Evolutionary conservation across 2,797 vertebrate genomes (phyloP), one percentile per base, ranked within the genome.

Genomic region (Sorex maritimensis): DNA sequence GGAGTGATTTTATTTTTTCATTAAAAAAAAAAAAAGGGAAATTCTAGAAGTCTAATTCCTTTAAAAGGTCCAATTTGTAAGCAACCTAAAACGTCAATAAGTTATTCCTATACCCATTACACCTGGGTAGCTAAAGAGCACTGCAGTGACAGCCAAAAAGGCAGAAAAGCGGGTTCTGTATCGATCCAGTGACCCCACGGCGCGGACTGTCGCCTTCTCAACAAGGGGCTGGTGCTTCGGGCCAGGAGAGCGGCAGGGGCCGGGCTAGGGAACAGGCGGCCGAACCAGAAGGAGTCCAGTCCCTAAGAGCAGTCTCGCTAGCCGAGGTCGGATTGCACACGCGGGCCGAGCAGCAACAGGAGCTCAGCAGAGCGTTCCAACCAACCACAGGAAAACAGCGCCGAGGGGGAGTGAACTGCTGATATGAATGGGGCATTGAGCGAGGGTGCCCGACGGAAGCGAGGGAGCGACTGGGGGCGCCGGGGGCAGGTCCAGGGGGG

Each of bases 361-460:
- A 92, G 92, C 75, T 90, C 52, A 85, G 95, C 90, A 84, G 58
- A 72, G 81, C 61, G 90, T 92, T 93, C 72, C 88, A 84, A 91
- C 93, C 94, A 96, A 95, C 94, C 93, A 92, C 90, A 95, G 94
- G 95, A 90, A 95, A 92, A 94, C 12, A 86, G 85, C 77, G 93
- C 90, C 34, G 38, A 81, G 52, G 52, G 89, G 81, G 75, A 81
- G 91, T 86, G 93, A 94, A 92, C 94, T 44, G 90, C 90, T 83
- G 26, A 88, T 79, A 93, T 96, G 96, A 96, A 97, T 95, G 94
- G 95, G 88, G 83, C 92, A 93, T 95, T 95, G 95, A 96, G 92
- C 81, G 55, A 88, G 58, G 68, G 68, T 86, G 58, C 38, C 77
- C 63, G 85, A 38, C 49, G 81, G 86, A 90, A 92, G 89, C 91